A percentile compares a stretch with the other conserved stretches of the same genome.
Conservation (phyloP, 2,888 invertebrate species). For the Ptychoptera albimana region DNA sequence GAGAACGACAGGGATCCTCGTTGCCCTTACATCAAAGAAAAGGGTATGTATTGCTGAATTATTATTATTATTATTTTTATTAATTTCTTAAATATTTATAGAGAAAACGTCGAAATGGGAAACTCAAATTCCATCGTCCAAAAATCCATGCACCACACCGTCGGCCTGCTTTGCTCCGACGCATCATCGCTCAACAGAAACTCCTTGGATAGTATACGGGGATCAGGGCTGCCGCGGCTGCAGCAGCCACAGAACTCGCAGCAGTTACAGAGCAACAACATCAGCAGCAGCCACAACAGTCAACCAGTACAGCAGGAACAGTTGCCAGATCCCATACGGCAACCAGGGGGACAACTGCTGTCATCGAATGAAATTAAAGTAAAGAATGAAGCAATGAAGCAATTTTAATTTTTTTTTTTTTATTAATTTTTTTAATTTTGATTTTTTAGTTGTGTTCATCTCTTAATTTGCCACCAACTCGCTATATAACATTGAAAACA, state of each 20-base stretch:
- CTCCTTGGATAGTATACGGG: conserved; percentile 34
- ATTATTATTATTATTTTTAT: not conserved
- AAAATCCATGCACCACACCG: conserved; percentile 70
- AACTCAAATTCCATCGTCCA: conserved; percentile 70
- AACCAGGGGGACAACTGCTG: conserved; percentile 39
- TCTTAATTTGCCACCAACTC: conserved; percentile 68
- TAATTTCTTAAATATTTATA: conserved; percentile 9
- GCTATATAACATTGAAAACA: conserved; percentile 79
- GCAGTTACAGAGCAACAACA: conserved; percentile 29
- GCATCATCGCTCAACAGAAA: conserved; percentile 33
- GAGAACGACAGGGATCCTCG: conserved; percentile 39
- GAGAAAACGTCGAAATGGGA: conserved; percentile 34
- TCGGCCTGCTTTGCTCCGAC: conserved; percentile 30
- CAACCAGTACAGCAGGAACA: conserved; percentile 14
- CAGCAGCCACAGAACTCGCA: conserved; percentile 33
- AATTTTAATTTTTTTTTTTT: not conserved
- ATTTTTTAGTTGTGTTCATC: conserved; percentile 46
- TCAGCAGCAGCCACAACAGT: conserved; percentile 10
- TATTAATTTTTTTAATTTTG: not conserved
- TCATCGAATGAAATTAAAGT: conserved; percentile 53
- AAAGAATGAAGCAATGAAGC: conserved; percentile 6
- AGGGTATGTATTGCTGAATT: conserved; percentile 32
- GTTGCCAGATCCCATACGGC: conserved; percentile 26
- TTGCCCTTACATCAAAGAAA: conserved; percentile 38
- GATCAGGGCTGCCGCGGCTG: conserved; percentile 38